Percentiles rank a stretch among this genome's conserved stretches.
Evolutionary conservation across 1,140 invertebrate species (phyloP).

Genomic region (Tetramorium simillimum): DNA sequence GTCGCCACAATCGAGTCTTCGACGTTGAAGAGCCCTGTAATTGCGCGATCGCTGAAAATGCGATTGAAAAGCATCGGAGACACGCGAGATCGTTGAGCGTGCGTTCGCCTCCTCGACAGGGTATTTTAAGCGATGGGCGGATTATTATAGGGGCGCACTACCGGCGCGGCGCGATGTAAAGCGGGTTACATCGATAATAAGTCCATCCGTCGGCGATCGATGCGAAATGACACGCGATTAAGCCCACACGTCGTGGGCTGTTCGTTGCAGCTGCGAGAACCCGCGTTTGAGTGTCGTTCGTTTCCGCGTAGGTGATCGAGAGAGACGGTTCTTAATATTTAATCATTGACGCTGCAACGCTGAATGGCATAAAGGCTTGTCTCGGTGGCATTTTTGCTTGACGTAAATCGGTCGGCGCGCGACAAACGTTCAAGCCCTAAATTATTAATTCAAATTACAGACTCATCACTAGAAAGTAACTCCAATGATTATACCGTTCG

Average conservation of each 20-base stretch:
- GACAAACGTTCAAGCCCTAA: not conserved
- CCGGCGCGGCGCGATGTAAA: not conserved
- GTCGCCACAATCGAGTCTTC: not conserved
- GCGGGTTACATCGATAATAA: conserved; percentile 45
- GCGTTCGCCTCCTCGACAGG: not conserved
- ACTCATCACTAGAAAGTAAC: not conserved
- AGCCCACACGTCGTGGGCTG: not conserved
- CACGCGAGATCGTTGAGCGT: not conserved
- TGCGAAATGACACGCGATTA: conserved; percentile 44
- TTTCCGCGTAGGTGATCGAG: conserved; percentile 12
- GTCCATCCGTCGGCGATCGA: conserved; percentile 29
- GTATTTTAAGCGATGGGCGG: conserved; percentile 7
- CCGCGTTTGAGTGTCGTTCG: not conserved
- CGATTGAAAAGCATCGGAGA: not conserved
- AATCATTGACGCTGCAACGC: not conserved
- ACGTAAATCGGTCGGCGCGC: not conserved
- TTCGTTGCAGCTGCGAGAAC: conserved; percentile 17
- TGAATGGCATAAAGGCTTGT: not conserved
- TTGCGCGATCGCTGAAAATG: not conserved
- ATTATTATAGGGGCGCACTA: conserved; percentile 28
- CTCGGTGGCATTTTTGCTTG: not conserved
- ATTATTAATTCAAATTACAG: not conserved
- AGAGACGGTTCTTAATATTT: conserved; percentile 39
- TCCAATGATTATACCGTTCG: not conserved
- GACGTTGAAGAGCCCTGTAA: not conserved